These are phyloP conservation scores for Erethizon dorsatum DNA, from an alignment of 2,797 vertebrate species.

Conservation along the genomic window DNA sequence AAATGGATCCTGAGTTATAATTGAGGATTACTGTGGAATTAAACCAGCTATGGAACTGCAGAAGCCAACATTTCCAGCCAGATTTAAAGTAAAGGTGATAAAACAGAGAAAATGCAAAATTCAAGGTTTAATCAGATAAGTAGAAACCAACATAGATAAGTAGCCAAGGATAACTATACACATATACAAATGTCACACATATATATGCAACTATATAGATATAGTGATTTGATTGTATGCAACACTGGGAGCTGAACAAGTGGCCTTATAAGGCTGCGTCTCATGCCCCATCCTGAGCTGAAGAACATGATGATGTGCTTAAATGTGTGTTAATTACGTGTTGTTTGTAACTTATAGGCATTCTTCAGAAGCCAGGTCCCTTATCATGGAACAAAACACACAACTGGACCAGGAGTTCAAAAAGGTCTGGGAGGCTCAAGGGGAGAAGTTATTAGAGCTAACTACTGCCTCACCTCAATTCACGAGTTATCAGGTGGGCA, in stretches of 20 bases:
- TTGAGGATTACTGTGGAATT: neutral
- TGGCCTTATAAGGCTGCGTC: rapidly evolving
- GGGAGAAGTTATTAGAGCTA: neutral
- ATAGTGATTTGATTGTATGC: neutral
- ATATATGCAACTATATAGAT: neutral
- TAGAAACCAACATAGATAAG: neutral
- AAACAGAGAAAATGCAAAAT: neutral
- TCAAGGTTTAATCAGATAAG: neutral
- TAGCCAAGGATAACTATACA: neutral
- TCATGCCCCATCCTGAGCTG: neutral
- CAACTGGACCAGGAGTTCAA: neutral
- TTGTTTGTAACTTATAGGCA: neutral
- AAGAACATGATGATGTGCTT: rapidly evolving
- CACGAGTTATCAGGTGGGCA: too few species aligned
- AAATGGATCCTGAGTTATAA: neutral
- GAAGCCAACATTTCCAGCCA: neutral
- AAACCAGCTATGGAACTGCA: neutral
- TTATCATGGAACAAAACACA: neutral
- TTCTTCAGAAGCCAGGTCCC: neutral
- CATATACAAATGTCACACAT: too few species aligned
- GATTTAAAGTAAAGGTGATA: neutral
- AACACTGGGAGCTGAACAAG: neutral
- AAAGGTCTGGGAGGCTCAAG: neutral
- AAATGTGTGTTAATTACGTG: neutral
- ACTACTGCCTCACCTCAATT: neutral